Evolutionary conservation across 1,140 invertebrate genomes (phyloP), one percentile per base, ranked within the genome.

Genomic region (Drosophila suzukii): DNA sequence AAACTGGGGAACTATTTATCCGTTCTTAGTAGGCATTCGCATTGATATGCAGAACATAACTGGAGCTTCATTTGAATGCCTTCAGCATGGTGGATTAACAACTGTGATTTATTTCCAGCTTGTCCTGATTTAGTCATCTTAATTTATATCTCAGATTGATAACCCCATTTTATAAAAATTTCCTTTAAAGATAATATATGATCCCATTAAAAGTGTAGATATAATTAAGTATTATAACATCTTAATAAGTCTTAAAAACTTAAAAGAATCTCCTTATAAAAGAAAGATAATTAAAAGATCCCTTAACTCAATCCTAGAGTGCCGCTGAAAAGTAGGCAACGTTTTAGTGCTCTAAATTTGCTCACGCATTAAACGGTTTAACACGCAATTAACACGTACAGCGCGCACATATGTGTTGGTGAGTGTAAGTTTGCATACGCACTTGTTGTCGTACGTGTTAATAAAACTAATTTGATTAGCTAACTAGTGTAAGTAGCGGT

Each of bases 381-480:
- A 74, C 83, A 89, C 51, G 77, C 80, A 89, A 89, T 88, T 89
- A 89, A 84, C 84, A 77, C 83, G 81, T 80, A 63, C 54, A 72
- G 39, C 58, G 17, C 41, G 47, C 72, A 41, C 65, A 54, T 43
- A 11, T 63, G 55, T 59, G 30, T 50, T 54, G 32, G 30, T 50
- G 41, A 24, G 51, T 54, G 56, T 75, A 55, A 54, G 51, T 57
- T 70, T 78, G 66, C 30, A 50, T 78, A 56, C 50, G 44, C 70
- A 78, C 80, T 81, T 78, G 78, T 65, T 77, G 61, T 81, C 70
- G 75, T 79, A 88, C 85, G 84, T 89, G 84, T 89, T 90, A 89
- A 89, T 89, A 89, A 89, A 89, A 89, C 84, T 90, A 89, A 89
- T 89, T 89, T 89, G 79, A 89, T 89, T 89, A 89, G 85, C 84